phyloP scores from a whole-genome alignment of 2,113 vertebrate species.

The Epinephelus lanceolatus region DNA sequence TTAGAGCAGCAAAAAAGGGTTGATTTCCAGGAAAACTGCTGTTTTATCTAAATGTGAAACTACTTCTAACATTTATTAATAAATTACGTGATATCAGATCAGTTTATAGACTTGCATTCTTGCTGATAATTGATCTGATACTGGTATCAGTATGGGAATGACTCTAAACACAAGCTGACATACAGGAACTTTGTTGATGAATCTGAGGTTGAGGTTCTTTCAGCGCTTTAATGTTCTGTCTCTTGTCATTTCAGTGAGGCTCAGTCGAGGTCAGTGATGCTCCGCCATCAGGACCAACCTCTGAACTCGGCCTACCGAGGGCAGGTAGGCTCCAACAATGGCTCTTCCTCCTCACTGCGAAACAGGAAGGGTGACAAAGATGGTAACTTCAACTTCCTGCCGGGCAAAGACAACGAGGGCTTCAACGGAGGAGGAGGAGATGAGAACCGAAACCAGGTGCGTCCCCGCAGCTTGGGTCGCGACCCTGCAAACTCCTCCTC shows the following conservation, averaged over 20 bases:
- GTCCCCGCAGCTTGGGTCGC: slow-evolving; percentile 63
- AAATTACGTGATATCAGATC: too few relatives aligned
- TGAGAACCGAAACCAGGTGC: slow-evolving; percentile 90
- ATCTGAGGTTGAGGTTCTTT: background rate
- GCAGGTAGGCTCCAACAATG: background rate
- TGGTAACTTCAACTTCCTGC: slow-evolving; percentile 93
- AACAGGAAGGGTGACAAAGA: slow-evolving; percentile 86
- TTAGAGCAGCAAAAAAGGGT: too few relatives aligned
- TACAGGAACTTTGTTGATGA: background rate
- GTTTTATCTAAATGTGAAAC: too few relatives aligned
- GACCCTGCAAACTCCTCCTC: slow-evolving; percentile 45
- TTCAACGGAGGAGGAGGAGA: slow-evolving; percentile 77
- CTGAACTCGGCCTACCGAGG: slow-evolving; percentile 66
- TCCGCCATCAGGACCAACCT: slow-evolving; percentile 86
- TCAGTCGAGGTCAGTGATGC: slow-evolving; percentile 81
- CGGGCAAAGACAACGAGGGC: slow-evolving; percentile 67
- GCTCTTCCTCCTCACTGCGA: slow-evolving; percentile 52
- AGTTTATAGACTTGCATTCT: too few relatives aligned
- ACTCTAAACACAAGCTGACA: background rate
- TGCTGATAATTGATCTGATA: too few relatives aligned
- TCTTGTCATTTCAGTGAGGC: slow-evolving; percentile 72
- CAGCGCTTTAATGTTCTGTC: background rate
- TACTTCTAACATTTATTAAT: too few relatives aligned
- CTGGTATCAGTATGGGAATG: too few relatives aligned
- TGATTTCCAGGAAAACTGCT: too few relatives aligned